A percentile compares a stretch with the other conserved stretches of the same genome.
Conservation (phyloP, 2,888 invertebrate genomes). For the Galerucella pusilla region DNA sequence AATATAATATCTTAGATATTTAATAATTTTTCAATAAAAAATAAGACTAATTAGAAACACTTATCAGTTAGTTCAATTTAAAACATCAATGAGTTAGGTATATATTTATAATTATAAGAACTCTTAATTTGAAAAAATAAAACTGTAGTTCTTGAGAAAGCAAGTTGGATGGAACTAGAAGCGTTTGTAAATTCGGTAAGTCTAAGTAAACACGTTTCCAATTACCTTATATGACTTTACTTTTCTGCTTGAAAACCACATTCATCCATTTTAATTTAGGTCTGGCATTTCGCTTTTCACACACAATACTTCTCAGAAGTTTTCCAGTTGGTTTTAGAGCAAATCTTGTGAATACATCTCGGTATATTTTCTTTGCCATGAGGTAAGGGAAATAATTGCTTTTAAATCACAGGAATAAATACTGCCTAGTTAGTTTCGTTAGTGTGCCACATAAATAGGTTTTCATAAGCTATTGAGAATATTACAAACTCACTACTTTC, state of each 20-base stretch:
- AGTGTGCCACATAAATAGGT: not conserved
- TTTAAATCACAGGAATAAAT: constrained; percentile 4
- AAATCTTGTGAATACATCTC: constrained; percentile 11
- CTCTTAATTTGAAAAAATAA: not conserved
- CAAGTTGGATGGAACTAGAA: not conserved
- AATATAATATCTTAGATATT: too few species aligned
- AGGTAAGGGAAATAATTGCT: constrained; percentile 7
- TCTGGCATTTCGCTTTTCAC: constrained; percentile 9
- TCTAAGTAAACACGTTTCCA: constrained; percentile 7
- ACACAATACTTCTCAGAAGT: constrained; percentile 8
- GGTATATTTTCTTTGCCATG: not conserved
- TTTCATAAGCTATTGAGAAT: constrained; percentile 7
- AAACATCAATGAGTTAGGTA: too few species aligned
- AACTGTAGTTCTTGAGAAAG: not conserved
- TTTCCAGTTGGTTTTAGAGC: constrained; percentile 6
- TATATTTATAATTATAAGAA: not conserved
- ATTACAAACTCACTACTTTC: not conserved
- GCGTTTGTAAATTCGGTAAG: constrained; percentile 6
- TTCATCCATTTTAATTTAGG: constrained; percentile 12
- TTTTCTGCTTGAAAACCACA: constrained; percentile 5
- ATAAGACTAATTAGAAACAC: too few species aligned
- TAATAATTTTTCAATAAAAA: too few species aligned
- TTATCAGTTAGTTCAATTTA: too few species aligned
- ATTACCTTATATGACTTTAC: constrained; percentile 11
- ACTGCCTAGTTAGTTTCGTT: constrained; percentile 11